Conservation (phyloP, 2,797 vertebrate species). For the Xenopus petersii region DNA sequence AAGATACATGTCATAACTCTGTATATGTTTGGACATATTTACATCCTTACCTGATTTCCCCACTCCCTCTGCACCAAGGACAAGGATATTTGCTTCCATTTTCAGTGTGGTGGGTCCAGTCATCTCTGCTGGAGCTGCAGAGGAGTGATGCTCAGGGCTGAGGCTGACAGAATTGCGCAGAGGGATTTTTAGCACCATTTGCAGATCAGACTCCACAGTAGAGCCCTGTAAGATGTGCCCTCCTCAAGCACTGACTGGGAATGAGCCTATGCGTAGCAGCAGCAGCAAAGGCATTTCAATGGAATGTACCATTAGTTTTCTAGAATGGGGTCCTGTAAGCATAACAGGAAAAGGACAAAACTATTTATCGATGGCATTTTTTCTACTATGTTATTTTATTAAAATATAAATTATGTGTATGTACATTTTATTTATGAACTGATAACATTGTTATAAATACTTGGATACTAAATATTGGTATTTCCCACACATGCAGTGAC, state of each 20-base stretch:
- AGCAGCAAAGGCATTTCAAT: constrained; percentile 23
- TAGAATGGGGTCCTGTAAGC: background rate
- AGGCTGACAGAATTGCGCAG: constrained; percentile 64
- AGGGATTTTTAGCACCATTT: constrained; percentile 63
- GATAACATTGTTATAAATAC: too few relatives aligned
- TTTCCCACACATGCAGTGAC: too few relatives aligned
- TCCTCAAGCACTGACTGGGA: background rate
- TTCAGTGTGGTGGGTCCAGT: constrained; percentile 49
- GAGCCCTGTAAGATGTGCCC: background rate
- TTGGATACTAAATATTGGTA: too few relatives aligned
- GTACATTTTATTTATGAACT: too few relatives aligned
- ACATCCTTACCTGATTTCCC: constrained; percentile 77
- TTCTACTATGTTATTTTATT: too few relatives aligned
- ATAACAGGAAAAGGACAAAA: too few relatives aligned
- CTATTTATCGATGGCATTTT: too few relatives aligned
- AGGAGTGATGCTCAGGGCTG: constrained; percentile 59
- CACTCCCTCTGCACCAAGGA: constrained; percentile 77
- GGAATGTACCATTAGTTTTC: constrained; percentile 22
- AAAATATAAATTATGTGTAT: too few relatives aligned
- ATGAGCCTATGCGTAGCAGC: background rate
- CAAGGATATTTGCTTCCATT: constrained; percentile 76
- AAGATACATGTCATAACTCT: too few relatives aligned
- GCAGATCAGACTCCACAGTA: constrained; percentile 2
- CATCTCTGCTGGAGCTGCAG: constrained; percentile 51
- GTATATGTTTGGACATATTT: too few relatives aligned